These are phyloP conservation scores for Brotogeris chrysoptera DNA, from an alignment of 2,797 vertebrate genomes.

Conservation along the genomic window DNA sequence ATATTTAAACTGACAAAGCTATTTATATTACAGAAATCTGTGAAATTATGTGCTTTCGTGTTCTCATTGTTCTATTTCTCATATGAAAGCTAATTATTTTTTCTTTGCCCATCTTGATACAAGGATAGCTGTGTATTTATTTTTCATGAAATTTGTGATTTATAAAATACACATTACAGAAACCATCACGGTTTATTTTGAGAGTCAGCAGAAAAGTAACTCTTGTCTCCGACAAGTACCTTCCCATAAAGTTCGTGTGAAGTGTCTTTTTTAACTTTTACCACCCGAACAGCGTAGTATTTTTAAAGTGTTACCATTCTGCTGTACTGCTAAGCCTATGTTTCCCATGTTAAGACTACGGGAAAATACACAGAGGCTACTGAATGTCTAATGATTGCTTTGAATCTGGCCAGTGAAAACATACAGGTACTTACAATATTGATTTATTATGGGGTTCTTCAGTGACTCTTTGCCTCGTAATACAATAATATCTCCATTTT, in stretches of 20 bases:
- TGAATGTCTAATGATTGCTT: neutral
- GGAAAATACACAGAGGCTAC: neutral
- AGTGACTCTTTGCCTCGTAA: neutral
- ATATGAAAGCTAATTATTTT: constrained; percentile 3
- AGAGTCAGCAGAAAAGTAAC: neutral
- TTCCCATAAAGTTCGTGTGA: neutral
- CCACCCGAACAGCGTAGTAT: neutral
- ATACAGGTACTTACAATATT: neutral
- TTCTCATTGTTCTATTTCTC: neutral
- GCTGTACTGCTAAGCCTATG: neutral
- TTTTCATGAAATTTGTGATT: neutral
- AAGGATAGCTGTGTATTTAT: constrained; percentile 8
- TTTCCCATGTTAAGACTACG: neutral
- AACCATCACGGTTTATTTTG: constrained; percentile 28
- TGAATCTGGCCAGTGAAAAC: neutral
- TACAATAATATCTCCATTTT: neutral
- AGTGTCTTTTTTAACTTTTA: neutral
- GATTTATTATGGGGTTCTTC: neutral
- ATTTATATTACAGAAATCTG: constrained; percentile 29
- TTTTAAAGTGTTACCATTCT: neutral
- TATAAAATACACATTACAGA: constrained; percentile 3
- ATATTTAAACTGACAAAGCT: constrained; percentile 56
- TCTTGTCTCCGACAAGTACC: neutral
- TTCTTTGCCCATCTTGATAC: constrained; percentile 7
- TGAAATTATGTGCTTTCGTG: constrained; percentile 15